Conservation (phyloP, 64 coral and sea anemone species). For the Acropora tenuis region DNA sequence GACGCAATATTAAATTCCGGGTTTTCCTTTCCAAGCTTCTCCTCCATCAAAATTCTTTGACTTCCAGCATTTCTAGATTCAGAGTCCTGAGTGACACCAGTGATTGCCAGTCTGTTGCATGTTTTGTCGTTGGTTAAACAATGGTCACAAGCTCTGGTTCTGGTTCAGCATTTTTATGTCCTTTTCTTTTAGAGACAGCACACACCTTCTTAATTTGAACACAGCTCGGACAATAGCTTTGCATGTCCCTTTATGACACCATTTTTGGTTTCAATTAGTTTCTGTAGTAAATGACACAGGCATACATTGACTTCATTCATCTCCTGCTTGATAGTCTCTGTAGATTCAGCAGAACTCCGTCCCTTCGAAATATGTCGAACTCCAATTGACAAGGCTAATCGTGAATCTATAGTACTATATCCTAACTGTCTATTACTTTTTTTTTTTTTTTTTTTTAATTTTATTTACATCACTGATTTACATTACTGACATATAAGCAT, state of each 20-base stretch:
- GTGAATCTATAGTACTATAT: constrained; percentile 45
- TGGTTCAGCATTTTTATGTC: constrained; percentile 37
- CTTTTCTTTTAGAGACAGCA: constrained; percentile 43
- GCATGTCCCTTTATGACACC: constrained; percentile 46
- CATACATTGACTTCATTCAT: constrained; percentile 45
- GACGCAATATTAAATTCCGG: too few species aligned
- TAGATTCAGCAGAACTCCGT: constrained; percentile 3
- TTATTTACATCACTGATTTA: too few species aligned
- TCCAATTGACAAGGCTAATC: constrained; percentile 35
- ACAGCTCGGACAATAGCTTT: constrained; percentile 45
- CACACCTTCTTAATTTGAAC: constrained; percentile 45
- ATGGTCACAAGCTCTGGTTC: constrained; percentile 41
- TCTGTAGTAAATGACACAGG: constrained; percentile 56
- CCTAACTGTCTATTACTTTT: too few species aligned
- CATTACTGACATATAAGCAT: too few species aligned
- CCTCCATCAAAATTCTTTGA: too few species aligned
- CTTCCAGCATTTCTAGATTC: constrained; percentile 57
- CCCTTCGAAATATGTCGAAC: constrained; percentile 42
- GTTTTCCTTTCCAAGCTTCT: too few species aligned
- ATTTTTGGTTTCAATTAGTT: constrained; percentile 51
- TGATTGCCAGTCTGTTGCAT: constrained; percentile 50
- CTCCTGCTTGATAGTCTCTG: constrained; percentile 40
- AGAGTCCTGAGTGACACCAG: constrained; percentile 51
- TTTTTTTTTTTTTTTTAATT: too few species aligned
- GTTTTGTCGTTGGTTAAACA: constrained; percentile 38